Evolutionary conservation across 2,797 vertebrate species (phyloP), one percentile per base, ranked within the genome.

Genomic region (Falco novaeseelandiae): DNA sequence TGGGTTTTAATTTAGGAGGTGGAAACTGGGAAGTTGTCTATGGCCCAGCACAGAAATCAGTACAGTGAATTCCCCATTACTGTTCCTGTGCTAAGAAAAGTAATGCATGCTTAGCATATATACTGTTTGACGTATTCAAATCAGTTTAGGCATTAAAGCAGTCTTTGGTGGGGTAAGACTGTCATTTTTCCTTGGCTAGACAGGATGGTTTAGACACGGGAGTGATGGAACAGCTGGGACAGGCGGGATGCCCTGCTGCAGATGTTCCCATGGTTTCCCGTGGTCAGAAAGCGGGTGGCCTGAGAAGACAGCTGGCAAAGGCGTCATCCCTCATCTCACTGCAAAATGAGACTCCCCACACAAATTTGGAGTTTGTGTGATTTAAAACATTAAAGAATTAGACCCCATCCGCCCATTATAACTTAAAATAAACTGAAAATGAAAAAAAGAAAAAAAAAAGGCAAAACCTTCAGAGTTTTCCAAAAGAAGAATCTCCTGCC

Each of bases 251-350:
- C n/a, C 73, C 51, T 93, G 34, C 65, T 90, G 52, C 71, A 81
- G 51, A 51, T 1, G 0, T 54, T 67, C 48, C 14, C 0, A 0
- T 52, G 51, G 30, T 46, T 93, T 84, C 42, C 46, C 0, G 0
- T 9, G 34, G 27, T 70, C 63, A 72, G 76, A 72, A 76, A 79
- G 51, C 0, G 2, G 36, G 51, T 91, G 70, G 76, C 72, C 51
- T 83, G 46, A 69, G 58, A 72, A 54, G 42, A 72, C 69, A 93
- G 70, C 79, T 96, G 87, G 81, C 58, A 89, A 93, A 73, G 52
- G 54, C 22, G 3, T 84, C 77, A 61, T 78, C 40, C 38, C 32
- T 83, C 51, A 40, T 76, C 78, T 70, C 0, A 0, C 63, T 90
- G 93, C 36, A 89, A 87, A n/a, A 61, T 81, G 48, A 92, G 57